Evolutionary conservation across 2,797 vertebrate genomes (phyloP).

Genomic region (Urophycis tenuis): DNA sequence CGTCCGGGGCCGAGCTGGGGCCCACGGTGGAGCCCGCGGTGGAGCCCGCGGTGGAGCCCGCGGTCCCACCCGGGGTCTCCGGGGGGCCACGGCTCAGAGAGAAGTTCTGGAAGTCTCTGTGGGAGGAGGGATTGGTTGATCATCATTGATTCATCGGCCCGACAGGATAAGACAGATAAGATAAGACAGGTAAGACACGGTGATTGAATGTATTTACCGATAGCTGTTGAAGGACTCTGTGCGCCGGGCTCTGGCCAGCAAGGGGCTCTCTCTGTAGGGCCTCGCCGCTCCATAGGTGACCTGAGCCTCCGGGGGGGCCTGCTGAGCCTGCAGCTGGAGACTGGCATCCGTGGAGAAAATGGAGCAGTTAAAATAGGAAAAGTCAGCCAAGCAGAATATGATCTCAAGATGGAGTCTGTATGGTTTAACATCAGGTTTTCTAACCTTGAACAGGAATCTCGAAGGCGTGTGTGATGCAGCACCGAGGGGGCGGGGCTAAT

Average conservation of each 20-base stretch:
- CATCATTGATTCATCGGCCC: too few species aligned
- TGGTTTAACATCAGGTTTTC: slow-evolving; percentile 19
- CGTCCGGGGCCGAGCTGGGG: slow-evolving; percentile 42
- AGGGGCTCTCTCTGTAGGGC: slow-evolving; percentile 92
- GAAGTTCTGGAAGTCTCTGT: slow-evolving; percentile 85
- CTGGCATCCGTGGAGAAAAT: slow-evolving; percentile 56
- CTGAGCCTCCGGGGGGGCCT: slow-evolving; percentile 77
- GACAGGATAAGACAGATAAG: too few species aligned
- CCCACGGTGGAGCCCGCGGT: slow-evolving; percentile 45
- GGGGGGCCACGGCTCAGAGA: slow-evolving; percentile 72
- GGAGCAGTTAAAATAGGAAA: slow-evolving; percentile 8
- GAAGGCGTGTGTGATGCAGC: slow-evolving; percentile 84
- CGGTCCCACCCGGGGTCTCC: slow-evolving; percentile 58
- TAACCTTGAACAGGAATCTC: slow-evolving; percentile 91
- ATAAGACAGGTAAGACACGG: not conserved
- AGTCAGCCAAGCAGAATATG: not conserved
- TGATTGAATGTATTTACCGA: slow-evolving; percentile 44
- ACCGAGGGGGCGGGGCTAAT: slow-evolving; percentile 95
- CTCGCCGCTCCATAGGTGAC: slow-evolving; percentile 86
- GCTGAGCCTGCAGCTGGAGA: slow-evolving; percentile 86
- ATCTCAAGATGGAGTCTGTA: not conserved
- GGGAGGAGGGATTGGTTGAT: not conserved
- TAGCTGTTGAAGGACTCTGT: slow-evolving; percentile 95
- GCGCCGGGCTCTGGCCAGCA: slow-evolving; percentile 88
- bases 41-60: slow-evolving; percentile 41